Evolutionary conservation across 2,797 vertebrate species (phyloP), one percentile per base, ranked within the genome.

Genomic region (Tachyglossus aculeatus): DNA sequence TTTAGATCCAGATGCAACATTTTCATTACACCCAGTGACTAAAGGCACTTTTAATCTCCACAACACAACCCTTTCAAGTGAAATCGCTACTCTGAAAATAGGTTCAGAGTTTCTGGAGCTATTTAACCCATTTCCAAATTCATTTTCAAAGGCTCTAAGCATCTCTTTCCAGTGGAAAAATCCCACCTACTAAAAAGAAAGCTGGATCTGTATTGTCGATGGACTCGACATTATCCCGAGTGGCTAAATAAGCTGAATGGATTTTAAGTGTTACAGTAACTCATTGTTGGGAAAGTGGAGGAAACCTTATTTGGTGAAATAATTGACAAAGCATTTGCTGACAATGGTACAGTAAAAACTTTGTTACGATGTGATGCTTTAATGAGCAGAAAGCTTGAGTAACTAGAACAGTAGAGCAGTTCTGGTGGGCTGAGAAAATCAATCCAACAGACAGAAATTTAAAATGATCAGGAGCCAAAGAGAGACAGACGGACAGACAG

Each of bases 261-360:
- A 48, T 48, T 67, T 40, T 45, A 73, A 58, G 63, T 54, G 61
- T 74, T 59, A 54, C 24, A 54, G 21, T 52, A 48, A 52, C 12
- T 71, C 34, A 63, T 53, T 65, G 18, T 25, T 52, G 61, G 77
- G 71, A 74, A 57, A 27, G 45, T 67, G 76, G 63, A 36, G 68
- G 57, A 70, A 71, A 67, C 71, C 41, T 69, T 47, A 32, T 78
- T 64, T 83, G 71, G 76, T 65, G 71, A 71, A 74, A 63, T 66
- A 76, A 78, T 45, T n/a, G n/a, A n/a, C n/a, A n/a, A n/a, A n/a
- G n/a, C n/a, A n/a, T n/a, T n/a, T n/a, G n/a, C n/a, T n/a, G n/a
- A n/a, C n/a, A n/a, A n/a, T n/a, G n/a, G n/a, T n/a, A n/a, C n/a
- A n/a, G n/a, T n/a, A n/a, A n/a, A n/a, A n/a, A n/a, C n/a, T n/a